Percentiles rank a stretch among this genome's conserved stretches.
phyloP scores from a whole-genome alignment of 2,797 vertebrate genomes.

The Etheostoma perlongum region DNA sequence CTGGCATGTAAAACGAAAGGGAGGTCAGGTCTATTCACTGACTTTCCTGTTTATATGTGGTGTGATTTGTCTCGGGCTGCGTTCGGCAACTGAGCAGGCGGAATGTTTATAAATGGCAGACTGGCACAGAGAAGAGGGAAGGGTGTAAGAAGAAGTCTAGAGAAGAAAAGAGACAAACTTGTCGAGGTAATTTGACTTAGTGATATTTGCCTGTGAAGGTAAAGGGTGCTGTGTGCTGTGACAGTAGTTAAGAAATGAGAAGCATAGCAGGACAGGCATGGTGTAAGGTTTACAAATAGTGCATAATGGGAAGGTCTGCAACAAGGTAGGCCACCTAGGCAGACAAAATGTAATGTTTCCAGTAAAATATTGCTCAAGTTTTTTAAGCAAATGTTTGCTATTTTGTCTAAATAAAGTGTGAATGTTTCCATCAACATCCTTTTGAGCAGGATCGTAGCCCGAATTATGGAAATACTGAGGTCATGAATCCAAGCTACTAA shows the following conservation, averaged over 20 bases:
- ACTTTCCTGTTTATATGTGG: slow-evolving; percentile 80
- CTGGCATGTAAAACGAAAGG: slow-evolving; percentile 61
- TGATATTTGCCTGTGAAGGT: slow-evolving; percentile 46
- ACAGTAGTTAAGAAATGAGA: slow-evolving; percentile 44
- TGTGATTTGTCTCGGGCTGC: slow-evolving; percentile 55
- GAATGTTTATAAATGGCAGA: slow-evolving; percentile 72
- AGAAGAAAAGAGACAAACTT: slow-evolving; percentile 8
- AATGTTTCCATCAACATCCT: slow-evolving; percentile 13
- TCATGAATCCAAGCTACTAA: neutral
- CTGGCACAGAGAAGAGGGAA: slow-evolving; percentile 51
- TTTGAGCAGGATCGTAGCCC: neutral
- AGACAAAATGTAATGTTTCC: neutral
- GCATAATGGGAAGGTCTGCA: neutral
- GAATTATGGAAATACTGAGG: slow-evolving; percentile 1
- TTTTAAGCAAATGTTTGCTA: neutral
- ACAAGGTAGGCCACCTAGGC: neutral
- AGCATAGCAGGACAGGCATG: neutral
- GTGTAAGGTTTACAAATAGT: slow-evolving; percentile 17
- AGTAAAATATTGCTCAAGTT: neutral
- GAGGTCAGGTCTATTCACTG: slow-evolving; percentile 68
- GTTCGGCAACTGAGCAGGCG: slow-evolving; percentile 34
- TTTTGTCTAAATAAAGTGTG: neutral
- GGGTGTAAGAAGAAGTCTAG: slow-evolving; percentile 51
- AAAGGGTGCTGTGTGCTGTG: slow-evolving; percentile 49
- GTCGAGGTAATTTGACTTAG: slow-evolving; percentile 38